Conservation (phyloP, 1,140 invertebrate species). For the Drosophila nigrodunni region DNA sequence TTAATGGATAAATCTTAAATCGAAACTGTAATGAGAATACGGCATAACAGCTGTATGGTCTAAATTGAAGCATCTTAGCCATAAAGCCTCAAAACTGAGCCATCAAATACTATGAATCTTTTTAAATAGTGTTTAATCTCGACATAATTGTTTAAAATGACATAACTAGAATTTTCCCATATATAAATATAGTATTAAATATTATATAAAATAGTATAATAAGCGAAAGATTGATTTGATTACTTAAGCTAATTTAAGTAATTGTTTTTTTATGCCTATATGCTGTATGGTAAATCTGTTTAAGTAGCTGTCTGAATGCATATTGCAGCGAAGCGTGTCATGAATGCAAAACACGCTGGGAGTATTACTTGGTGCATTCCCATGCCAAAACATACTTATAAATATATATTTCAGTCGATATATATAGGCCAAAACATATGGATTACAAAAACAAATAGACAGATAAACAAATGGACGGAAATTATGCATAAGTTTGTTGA, state of each 20-base stretch:
- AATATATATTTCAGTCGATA: too few relatives aligned
- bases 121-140: too few relatives aligned
- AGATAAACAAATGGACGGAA: not conserved
- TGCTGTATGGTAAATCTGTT: constrained; percentile 13
- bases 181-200: too few relatives aligned
- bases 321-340: constrained; percentile 31
- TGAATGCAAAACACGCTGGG: constrained; percentile 7
- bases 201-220: too few relatives aligned
- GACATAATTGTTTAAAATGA: too few relatives aligned
- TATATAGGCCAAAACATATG: constrained; percentile 46
- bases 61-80: too few relatives aligned
- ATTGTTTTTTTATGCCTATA: constrained; percentile 35
- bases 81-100: too few relatives aligned
- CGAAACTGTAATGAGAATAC: too few relatives aligned
- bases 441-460: constrained; percentile 17
- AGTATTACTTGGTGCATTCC: constrained; percentile 23
- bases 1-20: too few relatives aligned
- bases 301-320: constrained; percentile 25
- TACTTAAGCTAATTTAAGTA: constrained; percentile 25
- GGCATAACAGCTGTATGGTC: too few relatives aligned
- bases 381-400: constrained; percentile 10
- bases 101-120: too few relatives aligned
- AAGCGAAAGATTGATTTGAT: not conserved
- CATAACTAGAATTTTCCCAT: too few relatives aligned
- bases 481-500: constrained; percentile 37